phyloP scores from a whole-genome alignment of 2,888 invertebrate species.

The Perdita meconis region DNA sequence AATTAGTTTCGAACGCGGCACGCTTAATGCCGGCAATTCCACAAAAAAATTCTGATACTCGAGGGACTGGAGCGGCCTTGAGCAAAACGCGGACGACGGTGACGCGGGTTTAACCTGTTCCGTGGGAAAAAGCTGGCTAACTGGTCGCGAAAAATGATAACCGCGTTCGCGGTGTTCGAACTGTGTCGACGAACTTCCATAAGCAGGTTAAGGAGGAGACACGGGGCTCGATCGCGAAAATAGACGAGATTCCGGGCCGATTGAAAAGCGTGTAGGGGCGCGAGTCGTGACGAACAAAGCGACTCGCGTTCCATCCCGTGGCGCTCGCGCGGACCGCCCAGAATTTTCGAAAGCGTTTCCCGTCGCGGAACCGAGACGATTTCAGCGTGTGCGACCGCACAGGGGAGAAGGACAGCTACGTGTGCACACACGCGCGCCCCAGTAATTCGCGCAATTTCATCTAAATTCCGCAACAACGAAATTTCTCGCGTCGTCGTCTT shows the following conservation, averaged over 20 bases:
- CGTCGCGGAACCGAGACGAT: constrained; percentile 30
- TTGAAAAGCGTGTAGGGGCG: neutral
- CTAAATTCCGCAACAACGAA: constrained; percentile 82
- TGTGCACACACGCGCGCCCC: constrained; percentile 57
- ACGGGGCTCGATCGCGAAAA: too few species aligned
- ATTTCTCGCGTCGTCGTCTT: constrained; percentile 78
- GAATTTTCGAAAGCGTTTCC: constrained; percentile 56
- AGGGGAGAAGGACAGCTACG: constrained; percentile 8
- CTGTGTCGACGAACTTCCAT: too few species aligned
- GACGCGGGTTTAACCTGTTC: too few species aligned
- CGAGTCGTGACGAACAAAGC: constrained; percentile 17
- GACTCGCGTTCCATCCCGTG: constrained; percentile 2
- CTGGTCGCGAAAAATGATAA: too few species aligned
- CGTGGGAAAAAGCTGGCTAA: too few species aligned
- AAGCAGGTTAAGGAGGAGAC: too few species aligned
- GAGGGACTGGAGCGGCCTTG: too few species aligned
- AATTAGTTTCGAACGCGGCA: constrained; percentile 69
- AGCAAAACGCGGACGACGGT: too few species aligned
- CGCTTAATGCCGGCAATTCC: constrained; percentile 18
- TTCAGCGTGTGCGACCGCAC: constrained; percentile 4
- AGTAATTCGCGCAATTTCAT: constrained; percentile 84
- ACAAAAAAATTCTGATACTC: constrained; percentile 17
- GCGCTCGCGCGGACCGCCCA: constrained; percentile 35
- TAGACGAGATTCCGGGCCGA: neutral
- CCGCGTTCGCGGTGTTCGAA: too few species aligned